phyloP scores from a whole-genome alignment of 1,140 invertebrate species.

The Drosophila ananassae region DNA sequence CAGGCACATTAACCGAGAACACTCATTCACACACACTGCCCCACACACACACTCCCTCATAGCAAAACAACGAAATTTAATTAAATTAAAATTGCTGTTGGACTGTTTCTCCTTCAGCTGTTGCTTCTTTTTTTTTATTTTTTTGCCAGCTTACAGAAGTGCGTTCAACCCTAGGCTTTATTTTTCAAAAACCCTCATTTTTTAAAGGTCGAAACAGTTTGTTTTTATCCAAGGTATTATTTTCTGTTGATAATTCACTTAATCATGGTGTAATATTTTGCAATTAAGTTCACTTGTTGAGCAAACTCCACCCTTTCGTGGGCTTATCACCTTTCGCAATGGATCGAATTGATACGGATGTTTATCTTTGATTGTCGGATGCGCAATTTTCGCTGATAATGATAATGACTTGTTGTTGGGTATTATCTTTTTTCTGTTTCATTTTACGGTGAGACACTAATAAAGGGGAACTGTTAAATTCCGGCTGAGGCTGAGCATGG shows the following conservation, averaged over 20 bases:
- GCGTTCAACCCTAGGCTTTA: conserved; percentile 44
- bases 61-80: conserved; percentile 40
- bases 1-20: conserved; percentile 24
- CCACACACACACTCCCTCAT: conserved; percentile 1
- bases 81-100: conserved; percentile 60
- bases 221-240: conserved; percentile 36
- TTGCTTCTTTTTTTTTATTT: not conserved
- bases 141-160: conserved; percentile 13
- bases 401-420: conserved; percentile 34
- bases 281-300: conserved; percentile 35
- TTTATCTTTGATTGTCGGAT: conserved; percentile 71
- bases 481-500: conserved; percentile 43
- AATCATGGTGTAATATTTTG: not conserved
- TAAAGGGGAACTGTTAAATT: conserved; percentile 27
- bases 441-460: conserved; percentile 38
- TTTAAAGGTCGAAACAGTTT: not conserved
- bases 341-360: conserved; percentile 62
- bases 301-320: conserved; percentile 24
- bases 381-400: conserved; percentile 63
- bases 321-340: conserved; percentile 44
- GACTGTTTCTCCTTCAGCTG: conserved; percentile 25
- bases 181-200: conserved; percentile 9
- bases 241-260: conserved; percentile 1
- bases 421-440: conserved; percentile 34
- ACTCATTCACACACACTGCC: not conserved